A percentile compares a stretch with the other conserved stretches of the same genome.
phyloP scores from a whole-genome alignment of 2,888 invertebrate genomes.

The Geotrupes spiniger region DNA sequence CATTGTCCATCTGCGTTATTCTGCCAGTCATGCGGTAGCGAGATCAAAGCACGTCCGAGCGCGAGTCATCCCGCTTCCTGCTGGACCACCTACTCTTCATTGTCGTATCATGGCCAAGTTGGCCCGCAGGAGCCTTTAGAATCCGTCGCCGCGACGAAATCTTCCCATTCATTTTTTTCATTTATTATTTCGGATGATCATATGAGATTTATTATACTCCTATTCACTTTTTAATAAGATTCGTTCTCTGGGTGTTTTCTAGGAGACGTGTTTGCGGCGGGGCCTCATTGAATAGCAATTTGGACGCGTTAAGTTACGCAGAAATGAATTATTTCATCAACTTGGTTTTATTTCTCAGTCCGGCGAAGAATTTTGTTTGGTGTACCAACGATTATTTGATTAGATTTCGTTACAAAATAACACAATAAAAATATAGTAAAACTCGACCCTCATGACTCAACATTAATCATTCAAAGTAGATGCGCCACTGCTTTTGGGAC shows the following conservation, averaged over 20 bases:
- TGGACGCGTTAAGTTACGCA: neutral
- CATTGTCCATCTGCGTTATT: conserved; percentile 26
- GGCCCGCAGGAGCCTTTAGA: conserved; percentile 20
- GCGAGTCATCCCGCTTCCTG: conserved; percentile 27
- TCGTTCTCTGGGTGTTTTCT: conserved; percentile 16
- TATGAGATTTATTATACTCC: conserved; percentile 20
- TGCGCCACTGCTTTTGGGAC: no score
- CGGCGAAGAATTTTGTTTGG: no score
- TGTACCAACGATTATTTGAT: no score
- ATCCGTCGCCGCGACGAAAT: conserved; percentile 20
- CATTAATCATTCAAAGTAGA: no score
- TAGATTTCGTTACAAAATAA: no score
- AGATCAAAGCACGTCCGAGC: conserved; percentile 30
- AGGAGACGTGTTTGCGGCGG: conserved; percentile 8
- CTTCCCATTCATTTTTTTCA: conserved; percentile 21
- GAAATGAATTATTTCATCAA: conserved; percentile 2
- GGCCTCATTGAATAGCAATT: conserved; percentile 5
- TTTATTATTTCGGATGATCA: conserved; percentile 20
- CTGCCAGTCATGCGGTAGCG: conserved; percentile 33
- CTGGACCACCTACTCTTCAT: conserved; percentile 30
- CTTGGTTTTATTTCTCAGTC: no score
- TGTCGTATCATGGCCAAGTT: conserved; percentile 20
- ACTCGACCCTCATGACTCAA: no score
- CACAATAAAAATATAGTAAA: no score
- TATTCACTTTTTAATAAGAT: conserved; percentile 25